phyloP scores from a whole-genome alignment of 2,888 invertebrate species.

The Malthinus seriepunctatus region DNA sequence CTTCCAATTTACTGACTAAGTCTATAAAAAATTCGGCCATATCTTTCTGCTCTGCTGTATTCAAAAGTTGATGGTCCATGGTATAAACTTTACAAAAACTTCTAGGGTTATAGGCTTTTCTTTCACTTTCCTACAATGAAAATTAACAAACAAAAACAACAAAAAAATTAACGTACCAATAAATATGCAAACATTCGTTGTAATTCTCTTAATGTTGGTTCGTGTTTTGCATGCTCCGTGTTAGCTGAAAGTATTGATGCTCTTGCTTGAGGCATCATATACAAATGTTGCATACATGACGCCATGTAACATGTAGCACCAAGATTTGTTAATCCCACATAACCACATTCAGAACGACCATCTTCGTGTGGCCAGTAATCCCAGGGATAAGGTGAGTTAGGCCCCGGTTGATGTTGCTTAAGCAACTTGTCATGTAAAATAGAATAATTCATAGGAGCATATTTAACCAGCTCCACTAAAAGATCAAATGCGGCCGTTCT shows the following conservation, averaged over 20 bases:
- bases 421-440: constrained; percentile 81
- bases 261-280: constrained; percentile 95
- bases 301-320: constrained; percentile 99
- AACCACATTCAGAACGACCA: constrained; percentile 91
- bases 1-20: constrained; percentile 92
- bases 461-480: constrained; percentile 83
- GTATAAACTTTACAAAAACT: constrained; percentile 96
- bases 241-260: constrained; percentile 80
- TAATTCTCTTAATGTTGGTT: constrained; percentile 80
- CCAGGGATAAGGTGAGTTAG: constrained; percentile 89
- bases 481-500: constrained; percentile 91
- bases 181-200: constrained; percentile 96
- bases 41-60: constrained; percentile 96
- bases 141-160: constrained; percentile 11
- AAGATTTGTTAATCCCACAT: constrained; percentile 91
- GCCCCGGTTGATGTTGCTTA: constrained; percentile 83
- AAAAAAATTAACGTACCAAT: constrained; percentile 57
- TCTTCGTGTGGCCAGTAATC: constrained; percentile 98
- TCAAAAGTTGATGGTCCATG: constrained; percentile 95
- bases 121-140: constrained; percentile 76
- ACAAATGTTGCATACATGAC: constrained; percentile 94
- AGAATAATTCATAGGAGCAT: constrained; percentile 83
- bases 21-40: constrained; percentile 99
- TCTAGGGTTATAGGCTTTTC: constrained; percentile 93
- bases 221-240: constrained; percentile 74